Percentiles rank a stretch among this genome's conserved stretches.
phyloP scores from a whole-genome alignment of 2,113 vertebrate species.

The Lampris incognitus region DNA sequence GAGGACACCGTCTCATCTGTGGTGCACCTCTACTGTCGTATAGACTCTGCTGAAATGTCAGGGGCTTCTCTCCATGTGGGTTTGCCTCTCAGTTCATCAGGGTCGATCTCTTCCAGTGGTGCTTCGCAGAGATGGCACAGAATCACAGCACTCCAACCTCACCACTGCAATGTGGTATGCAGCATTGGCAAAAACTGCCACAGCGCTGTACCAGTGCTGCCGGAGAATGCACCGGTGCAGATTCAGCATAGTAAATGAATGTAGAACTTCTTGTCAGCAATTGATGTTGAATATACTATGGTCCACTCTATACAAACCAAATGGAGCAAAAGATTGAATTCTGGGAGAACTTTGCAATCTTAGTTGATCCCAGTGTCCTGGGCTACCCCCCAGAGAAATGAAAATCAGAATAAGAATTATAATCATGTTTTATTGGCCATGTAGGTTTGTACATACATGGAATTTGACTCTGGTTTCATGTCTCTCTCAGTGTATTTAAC shows the following conservation, averaged over 20 bases:
- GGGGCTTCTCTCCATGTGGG: not conserved
- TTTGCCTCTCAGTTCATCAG: not conserved
- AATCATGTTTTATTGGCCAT: too few relatives aligned
- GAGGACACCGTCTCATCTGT: not conserved
- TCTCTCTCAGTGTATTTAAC: too few relatives aligned
- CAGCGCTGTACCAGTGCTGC: slow-evolving; percentile 25
- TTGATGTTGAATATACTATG: too few relatives aligned
- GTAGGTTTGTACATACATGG: too few relatives aligned
- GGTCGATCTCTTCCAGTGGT: not conserved
- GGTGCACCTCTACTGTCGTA: not conserved
- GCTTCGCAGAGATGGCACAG: not conserved
- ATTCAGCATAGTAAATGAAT: not conserved
- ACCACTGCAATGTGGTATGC: not conserved
- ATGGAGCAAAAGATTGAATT: too few relatives aligned
- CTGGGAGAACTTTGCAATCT: too few relatives aligned
- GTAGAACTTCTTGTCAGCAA: too few relatives aligned
- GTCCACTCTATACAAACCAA: too few relatives aligned
- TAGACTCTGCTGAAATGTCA: not conserved
- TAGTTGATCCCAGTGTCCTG: too few relatives aligned
- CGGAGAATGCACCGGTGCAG: not conserved
- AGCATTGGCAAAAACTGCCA: not conserved
- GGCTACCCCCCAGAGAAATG: too few relatives aligned
- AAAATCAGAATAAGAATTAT: too few relatives aligned
- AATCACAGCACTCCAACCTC: slow-evolving; percentile 8
- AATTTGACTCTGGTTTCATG: too few relatives aligned